Evolutionary conservation across 2,888 invertebrate species (phyloP).

Genomic region (Andrena bicolor): DNA sequence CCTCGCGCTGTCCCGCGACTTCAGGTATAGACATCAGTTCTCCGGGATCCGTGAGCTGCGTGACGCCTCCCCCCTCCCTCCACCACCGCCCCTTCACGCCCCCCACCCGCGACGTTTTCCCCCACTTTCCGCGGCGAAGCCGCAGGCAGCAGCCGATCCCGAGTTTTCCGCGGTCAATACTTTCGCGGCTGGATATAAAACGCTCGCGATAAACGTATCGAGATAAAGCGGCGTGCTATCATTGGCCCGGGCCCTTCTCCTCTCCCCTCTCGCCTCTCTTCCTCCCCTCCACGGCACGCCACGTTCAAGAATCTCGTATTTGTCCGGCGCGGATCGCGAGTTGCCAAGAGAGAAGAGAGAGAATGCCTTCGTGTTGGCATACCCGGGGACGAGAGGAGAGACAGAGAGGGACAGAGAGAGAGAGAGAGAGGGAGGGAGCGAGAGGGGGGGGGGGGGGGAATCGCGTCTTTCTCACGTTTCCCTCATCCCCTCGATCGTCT

Average conservation of each 20-base stretch:
- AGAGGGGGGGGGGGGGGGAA: background rate
- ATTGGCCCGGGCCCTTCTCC: conserved; percentile 76
- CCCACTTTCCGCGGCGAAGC: conserved; percentile 14
- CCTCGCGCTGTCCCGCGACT: conserved; percentile 65
- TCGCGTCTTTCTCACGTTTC: conserved; percentile 52
- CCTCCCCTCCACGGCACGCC: conserved; percentile 45
- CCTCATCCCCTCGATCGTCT: conserved; percentile 53
- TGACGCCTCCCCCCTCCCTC: conserved; percentile 25
- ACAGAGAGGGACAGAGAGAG: conserved; percentile 7
- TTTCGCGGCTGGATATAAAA: conserved; percentile 75
- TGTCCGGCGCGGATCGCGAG: conserved; percentile 62
- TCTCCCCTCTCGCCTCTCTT: conserved; percentile 41
- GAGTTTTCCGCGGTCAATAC: conserved; percentile 59
- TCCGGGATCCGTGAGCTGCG: conserved; percentile 32
- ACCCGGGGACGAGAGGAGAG: conserved; percentile 4
- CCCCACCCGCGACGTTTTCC: background rate
- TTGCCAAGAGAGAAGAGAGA: conserved; percentile 46
- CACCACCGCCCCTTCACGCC: background rate
- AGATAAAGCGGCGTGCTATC: conserved; percentile 81
- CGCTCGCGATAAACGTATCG: conserved; percentile 81
- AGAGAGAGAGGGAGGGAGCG: background rate
- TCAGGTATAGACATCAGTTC: conserved; percentile 51
- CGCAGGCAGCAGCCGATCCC: conserved; percentile 47
- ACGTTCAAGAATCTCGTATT: conserved; percentile 73
- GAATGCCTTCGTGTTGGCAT: conserved; percentile 9